Evolutionary conservation across 2,888 invertebrate genomes (phyloP).

Genomic region (Phalangium opilio): DNA sequence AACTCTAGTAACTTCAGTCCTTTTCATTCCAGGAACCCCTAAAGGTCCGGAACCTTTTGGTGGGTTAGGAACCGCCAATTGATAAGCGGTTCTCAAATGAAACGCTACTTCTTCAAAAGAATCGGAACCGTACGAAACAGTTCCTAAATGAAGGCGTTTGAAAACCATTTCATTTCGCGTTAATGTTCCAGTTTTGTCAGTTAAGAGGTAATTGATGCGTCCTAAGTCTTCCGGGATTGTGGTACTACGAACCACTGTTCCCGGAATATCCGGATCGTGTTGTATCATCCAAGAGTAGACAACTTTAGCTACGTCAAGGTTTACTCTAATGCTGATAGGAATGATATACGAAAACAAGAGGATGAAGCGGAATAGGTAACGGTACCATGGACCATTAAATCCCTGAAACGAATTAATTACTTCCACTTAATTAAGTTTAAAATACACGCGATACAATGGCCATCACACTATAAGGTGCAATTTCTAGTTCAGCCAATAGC

Average conservation of each 20-base stretch:
- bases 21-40: constrained; percentile 39
- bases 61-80: constrained; percentile 13
- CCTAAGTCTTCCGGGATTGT: constrained; percentile 98
- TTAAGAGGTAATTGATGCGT: constrained; percentile 84
- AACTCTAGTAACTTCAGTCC: constrained; percentile 55
- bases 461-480: too few relatives aligned
- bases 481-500: too few relatives aligned
- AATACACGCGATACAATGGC: too few relatives aligned
- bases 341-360: constrained; percentile 97
- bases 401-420: constrained; percentile 38
- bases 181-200: constrained; percentile 95
- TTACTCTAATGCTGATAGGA: constrained; percentile 93
- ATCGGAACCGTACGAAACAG: constrained; percentile 72
- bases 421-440: constrained; percentile 4
- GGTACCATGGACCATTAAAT: constrained; percentile 88
- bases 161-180: constrained; percentile 99
- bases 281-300: constrained; percentile 96
- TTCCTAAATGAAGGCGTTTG: constrained; percentile 85
- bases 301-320: constrained; percentile 96
- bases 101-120: constrained; percentile 57
- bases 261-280: constrained; percentile 76
- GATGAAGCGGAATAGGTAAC: constrained; percentile 90
- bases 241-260: constrained; percentile 88
- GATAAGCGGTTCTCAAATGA: constrained; percentile 36
- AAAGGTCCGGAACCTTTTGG: constrained; percentile 7